These are phyloP conservation scores for Bombyx mandarina DNA, from an alignment of 1,140 invertebrate genomes.

Conservation along the genomic window DNA sequence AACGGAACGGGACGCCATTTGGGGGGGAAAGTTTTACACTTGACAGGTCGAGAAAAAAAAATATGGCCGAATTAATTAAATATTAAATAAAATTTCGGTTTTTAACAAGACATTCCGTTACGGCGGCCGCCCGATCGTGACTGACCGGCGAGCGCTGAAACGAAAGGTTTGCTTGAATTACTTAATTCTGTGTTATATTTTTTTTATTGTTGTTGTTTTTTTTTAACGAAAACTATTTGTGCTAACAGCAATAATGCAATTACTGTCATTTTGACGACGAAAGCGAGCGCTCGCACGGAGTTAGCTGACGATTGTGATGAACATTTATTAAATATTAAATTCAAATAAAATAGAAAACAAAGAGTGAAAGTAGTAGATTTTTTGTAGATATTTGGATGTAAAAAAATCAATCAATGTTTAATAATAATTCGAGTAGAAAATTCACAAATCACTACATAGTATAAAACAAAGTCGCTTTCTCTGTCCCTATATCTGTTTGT, in stretches of 20 bases:
- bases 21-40: not conserved
- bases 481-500: too few relatives aligned
- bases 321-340: too few relatives aligned
- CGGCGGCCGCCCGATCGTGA: constrained; percentile 33
- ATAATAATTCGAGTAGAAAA: too few relatives aligned
- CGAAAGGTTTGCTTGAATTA: constrained; percentile 26
- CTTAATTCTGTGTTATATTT: constrained; percentile 31
- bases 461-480: too few relatives aligned
- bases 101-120: constrained; percentile 20
- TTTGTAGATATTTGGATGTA: too few relatives aligned
- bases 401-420: too few relatives aligned
- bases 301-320: too few relatives aligned
- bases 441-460: too few relatives aligned
- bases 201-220: constrained; percentile 2
- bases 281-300: too few relatives aligned
- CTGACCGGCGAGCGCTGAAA: constrained; percentile 26
- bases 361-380: too few relatives aligned
- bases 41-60: not conserved
- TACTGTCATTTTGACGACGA: not conserved
- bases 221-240: constrained; percentile 4
- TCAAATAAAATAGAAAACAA: too few relatives aligned
- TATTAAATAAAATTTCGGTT: too few relatives aligned
- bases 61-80: not conserved
- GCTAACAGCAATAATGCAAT: constrained; percentile 12
- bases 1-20: constrained; percentile 17